Base-by-base conservation (phyloP, 2,888 invertebrate genomes). In the Hylaea fasciaria region DNA sequence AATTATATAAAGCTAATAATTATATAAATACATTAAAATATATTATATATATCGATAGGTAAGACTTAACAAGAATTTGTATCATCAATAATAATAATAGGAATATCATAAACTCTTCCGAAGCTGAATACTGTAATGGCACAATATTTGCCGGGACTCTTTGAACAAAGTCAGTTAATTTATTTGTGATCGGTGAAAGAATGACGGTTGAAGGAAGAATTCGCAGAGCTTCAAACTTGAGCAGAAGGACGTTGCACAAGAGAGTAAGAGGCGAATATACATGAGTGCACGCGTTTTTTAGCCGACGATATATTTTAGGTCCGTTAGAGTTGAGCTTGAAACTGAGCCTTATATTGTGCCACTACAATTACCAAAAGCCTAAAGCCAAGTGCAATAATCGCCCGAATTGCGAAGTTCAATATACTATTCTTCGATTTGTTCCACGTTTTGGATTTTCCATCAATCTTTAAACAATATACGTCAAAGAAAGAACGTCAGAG, bases 1-100 rank as follows among this genome's bases (percentile, higher is more conserved):
- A 64, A 57, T 64, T 49, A 63, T 55, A 61, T 29, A 57, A n/a
- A 22, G 49, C 56, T 48, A 62, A 54, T 59, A 69, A 65, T n/a
- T n/a, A n/a, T n/a, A n/a, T n/a, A n/a, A 53, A 52, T 47, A 57
- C 58, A 61, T 61, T 51, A 63, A 64, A 57, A n/a, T n/a, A n/a
- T n/a, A n/a, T 64, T 49, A 63, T 55, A 61, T 29, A 57, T n/a
- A 22, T 46, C 56, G 44, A 62, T 57, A 58, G 69, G 64, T 66
- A 69, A 68, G 60, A 67, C 71, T 70, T n/a, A 71, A 69, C 69
- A 70, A 69, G 66, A 71, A 75, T 69, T 68, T 64, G 67, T 66
- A 72, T 68, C 65, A 63, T 70, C 64, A 69, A 69, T 54, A 61
- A 68, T 66, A 65, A 66, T 66, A 60, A 64, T 63, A 63, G 59